Evolutionary conservation across 2,797 vertebrate species (phyloP).

Genomic region (Enteromius fasciolatus): DNA sequence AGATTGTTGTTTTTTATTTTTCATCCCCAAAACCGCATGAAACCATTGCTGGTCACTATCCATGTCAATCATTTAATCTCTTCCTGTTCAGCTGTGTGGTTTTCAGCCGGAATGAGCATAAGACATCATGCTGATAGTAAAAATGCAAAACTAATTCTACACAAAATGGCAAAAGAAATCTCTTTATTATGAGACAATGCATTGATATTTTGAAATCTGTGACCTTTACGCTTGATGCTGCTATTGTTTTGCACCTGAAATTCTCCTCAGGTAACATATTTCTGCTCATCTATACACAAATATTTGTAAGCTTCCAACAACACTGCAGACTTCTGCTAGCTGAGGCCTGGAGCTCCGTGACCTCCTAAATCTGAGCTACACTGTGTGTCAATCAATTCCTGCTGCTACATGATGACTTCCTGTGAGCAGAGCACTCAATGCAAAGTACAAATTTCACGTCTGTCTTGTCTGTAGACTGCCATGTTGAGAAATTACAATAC

Average conservation of each 20-base stretch:
- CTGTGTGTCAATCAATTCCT: not conserved
- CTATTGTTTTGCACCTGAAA: constrained; percentile 1
- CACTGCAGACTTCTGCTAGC: not conserved
- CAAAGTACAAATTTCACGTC: constrained; percentile 34
- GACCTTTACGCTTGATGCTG: constrained; percentile 11
- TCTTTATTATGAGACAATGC: not conserved
- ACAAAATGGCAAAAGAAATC: not conserved
- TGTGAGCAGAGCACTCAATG: constrained; percentile 19
- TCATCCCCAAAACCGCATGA: not conserved
- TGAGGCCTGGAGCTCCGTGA: not conserved
- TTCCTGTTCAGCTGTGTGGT: not conserved
- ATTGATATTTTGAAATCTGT: not conserved
- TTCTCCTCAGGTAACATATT: not conserved
- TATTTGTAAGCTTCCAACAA: not conserved
- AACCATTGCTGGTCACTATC: not conserved
- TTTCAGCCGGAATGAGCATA: not conserved
- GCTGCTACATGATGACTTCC: constrained; percentile 4
- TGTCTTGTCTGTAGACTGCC: constrained; percentile 30
- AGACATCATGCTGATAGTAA: not conserved
- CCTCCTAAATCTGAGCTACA: constrained; percentile 10
- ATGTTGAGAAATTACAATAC: constrained; percentile 40
- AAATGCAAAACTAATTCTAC: not conserved
- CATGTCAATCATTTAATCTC: not conserved
- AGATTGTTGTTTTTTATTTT: not conserved
- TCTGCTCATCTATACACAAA: constrained; percentile 5